Percentiles rank a stretch among this genome's conserved stretches.
phyloP scores from a whole-genome alignment of 2,797 vertebrate genomes.

The Malacoraja senta region DNA sequence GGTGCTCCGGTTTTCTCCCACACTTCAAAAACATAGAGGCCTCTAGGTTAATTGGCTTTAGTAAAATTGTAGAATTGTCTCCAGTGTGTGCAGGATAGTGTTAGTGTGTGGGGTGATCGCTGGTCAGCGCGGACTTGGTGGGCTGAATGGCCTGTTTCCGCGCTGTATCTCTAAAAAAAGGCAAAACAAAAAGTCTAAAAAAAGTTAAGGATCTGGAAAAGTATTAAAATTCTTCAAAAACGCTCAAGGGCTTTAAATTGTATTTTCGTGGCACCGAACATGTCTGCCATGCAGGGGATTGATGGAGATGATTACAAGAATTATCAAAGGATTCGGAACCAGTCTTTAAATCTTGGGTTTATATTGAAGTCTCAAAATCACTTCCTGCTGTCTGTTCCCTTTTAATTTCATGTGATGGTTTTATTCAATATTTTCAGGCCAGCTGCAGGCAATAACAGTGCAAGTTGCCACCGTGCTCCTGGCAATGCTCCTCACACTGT shows the following conservation, averaged over 20 bases:
- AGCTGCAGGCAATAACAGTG: background rate
- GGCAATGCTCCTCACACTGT: background rate
- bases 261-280: background rate
- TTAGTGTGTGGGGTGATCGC: too few species aligned
- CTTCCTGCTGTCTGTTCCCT: background rate
- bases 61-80: too few species aligned
- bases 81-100: too few species aligned
- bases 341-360: background rate
- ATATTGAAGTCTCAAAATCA: background rate
- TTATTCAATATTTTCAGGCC: background rate
- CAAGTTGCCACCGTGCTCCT: background rate
- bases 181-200: too few species aligned
- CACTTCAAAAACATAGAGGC: too few species aligned
- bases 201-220: too few species aligned
- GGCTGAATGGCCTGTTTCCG: too few species aligned
- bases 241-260: background rate
- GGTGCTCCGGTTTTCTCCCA: too few species aligned
- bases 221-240: background rate
- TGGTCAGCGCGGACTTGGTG: too few species aligned
- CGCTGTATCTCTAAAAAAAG: too few species aligned
- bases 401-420: constrained; percentile 5
- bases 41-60: too few species aligned
- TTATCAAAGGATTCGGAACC: background rate
- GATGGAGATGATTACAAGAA: background rate
- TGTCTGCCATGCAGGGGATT: background rate